A percentile compares a stretch with the other conserved stretches of the same genome.
These are phyloP conservation scores for Penaeus indicus DNA, from an alignment of 1,140 invertebrate genomes.

Conservation along the genomic window DNA sequence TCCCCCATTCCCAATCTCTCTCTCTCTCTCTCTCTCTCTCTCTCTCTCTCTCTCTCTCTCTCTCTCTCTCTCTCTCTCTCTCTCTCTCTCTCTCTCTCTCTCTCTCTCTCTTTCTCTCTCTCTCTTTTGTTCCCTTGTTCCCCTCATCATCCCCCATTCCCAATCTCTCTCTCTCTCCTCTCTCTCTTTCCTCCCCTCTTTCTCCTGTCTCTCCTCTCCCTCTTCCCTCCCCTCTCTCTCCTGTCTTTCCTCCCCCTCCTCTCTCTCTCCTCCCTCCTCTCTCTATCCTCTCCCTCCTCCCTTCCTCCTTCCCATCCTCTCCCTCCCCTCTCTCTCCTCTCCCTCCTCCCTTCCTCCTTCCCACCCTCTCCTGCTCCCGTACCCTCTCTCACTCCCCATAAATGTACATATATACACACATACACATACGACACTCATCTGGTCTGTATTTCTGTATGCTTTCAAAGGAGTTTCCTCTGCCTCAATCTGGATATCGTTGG, in stretches of 20 bases:
- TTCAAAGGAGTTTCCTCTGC: too few relatives aligned
- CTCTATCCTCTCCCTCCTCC: neutral
- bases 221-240: neutral
- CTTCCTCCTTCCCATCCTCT: neutral
- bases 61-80: neutral
- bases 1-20: neutral
- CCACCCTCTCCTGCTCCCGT: neutral
- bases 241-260: neutral
- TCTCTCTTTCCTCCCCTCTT: neutral
- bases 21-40: neutral
- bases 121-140: neutral
- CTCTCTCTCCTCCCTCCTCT: neutral
- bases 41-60: neutral
- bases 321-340: neutral
- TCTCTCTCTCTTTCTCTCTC: neutral
- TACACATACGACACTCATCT: too few relatives aligned
- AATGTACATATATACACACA: too few relatives aligned
- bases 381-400: neutral
- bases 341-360: conserved; percentile 32
- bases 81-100: neutral
- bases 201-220: neutral
- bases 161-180: neutral
- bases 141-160: neutral
- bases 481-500: too few relatives aligned
- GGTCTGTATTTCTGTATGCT: too few relatives aligned